Base-by-base conservation (phyloP, 2,888 invertebrate species). In the Drosophila mayaguana region DNA sequence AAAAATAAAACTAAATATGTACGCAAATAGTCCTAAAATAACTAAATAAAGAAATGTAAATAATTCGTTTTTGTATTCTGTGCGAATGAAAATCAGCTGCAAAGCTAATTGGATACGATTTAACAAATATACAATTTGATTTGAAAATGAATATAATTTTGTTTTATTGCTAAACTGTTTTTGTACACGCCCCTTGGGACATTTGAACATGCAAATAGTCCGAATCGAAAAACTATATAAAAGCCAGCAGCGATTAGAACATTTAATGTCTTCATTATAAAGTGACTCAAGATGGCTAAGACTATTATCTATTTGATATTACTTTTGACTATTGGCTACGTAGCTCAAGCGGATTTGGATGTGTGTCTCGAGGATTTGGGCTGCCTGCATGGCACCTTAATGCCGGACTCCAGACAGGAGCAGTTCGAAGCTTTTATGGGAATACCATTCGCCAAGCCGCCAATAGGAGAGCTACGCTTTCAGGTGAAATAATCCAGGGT, bases 381-480 rank as follows among this genome's bases (percentile, higher is more conserved):
- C 2, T 92, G 91, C 42, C n/a, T 92, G 12, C 65, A 73, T 38
- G 92, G 92, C 3, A 85, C 57, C 0, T 46, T 73, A 6, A 84
- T 85, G 87, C 80, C 87, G 12, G 91, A 91, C 12, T 89, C 78
- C 66, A 75, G 79, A n/a, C 78, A 36, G n/a, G 76, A 78, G 5
- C 65, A 78, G 0, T 92, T 88, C 73, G 91, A 92, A 55, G 92
- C 89, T n/a, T 93, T 92, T 61, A 64, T 92, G 71, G 93, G 92
- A 25, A 88, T 93, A 18, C 93, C 93, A 3, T 93, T 74, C 74
- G 93, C 91, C 2, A 72, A 88, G 69, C 92, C 93, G n/a, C 92
- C 93, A 0, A 60, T 91, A 11, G 91, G 88, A 2, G 66, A 86
- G 9, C 69, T 92, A 3, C 75, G 93, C 55, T 90, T 92, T 63